phyloP scores from a whole-genome alignment of 2,113 vertebrate species.

The Stigmatopora nigra region DNA sequence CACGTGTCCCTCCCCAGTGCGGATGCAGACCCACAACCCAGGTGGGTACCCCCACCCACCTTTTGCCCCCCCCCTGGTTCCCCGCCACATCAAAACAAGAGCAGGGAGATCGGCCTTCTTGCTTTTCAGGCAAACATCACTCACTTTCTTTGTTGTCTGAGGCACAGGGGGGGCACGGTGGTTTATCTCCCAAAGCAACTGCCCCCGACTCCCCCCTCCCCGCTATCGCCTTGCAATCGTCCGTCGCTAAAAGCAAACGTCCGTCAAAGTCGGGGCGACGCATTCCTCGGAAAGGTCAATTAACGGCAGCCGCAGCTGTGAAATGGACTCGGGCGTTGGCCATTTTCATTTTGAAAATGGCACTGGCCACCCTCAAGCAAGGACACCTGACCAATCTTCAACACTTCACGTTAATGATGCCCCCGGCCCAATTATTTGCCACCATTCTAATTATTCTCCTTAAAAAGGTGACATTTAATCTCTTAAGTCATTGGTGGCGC shows the following conservation, averaged over 20 bases:
- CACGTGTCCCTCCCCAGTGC: slow-evolving; percentile 38
- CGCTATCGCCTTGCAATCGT: slow-evolving; percentile 63
- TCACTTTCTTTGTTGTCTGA: slow-evolving; percentile 73
- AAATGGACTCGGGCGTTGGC: background rate
- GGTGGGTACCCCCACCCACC: slow-evolving; percentile 64
- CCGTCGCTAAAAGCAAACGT: slow-evolving; percentile 66
- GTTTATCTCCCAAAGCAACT: slow-evolving; percentile 61
- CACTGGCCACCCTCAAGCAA: background rate
- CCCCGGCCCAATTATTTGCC: slow-evolving; percentile 12
- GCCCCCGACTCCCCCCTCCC: slow-evolving; percentile 43
- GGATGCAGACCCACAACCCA: slow-evolving; percentile 71
- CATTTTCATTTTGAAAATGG: slow-evolving; percentile 28
- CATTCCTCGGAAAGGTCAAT: slow-evolving; percentile 62
- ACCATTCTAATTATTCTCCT: slow-evolving; percentile 17
- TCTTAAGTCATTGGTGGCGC: too few species aligned
- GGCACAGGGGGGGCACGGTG: slow-evolving; percentile 55
- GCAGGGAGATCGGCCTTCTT: slow-evolving; percentile 55
- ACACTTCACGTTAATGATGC: background rate
- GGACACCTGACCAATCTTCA: background rate
- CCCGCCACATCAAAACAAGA: slow-evolving; percentile 73
- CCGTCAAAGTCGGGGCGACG: slow-evolving; percentile 61
- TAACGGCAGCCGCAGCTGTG: slow-evolving; percentile 43
- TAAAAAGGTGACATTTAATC: slow-evolving; percentile 4
- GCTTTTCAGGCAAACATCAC: slow-evolving; percentile 73
- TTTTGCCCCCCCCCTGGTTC: background rate